Evolutionary conservation across 2,797 vertebrate species (phyloP).

Genomic region (Rhabdomys pumilio): DNA sequence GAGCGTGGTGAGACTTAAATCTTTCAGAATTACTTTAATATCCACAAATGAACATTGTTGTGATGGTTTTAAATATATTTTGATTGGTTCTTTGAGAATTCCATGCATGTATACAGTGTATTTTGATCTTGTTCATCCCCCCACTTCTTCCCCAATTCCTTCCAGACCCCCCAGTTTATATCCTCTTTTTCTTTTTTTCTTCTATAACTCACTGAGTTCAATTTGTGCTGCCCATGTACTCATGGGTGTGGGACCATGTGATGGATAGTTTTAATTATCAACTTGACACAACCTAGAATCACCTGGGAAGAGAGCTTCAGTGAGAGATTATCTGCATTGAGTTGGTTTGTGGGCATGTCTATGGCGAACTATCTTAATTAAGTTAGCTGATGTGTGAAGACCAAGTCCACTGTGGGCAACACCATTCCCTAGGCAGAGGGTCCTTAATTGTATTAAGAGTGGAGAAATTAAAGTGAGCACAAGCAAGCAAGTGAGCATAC

Average conservation of each 20-base stretch:
- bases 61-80: background rate
- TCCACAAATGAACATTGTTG: constrained; percentile 33
- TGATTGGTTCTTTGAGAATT: background rate
- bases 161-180: background rate
- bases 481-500: background rate
- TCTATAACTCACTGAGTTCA: background rate
- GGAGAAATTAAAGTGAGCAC: background rate
- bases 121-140: background rate
- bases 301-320: background rate
- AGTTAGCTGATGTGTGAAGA: constrained; percentile 1
- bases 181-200: background rate
- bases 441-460: background rate
- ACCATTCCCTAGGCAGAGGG: background rate
- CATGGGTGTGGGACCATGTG: background rate
- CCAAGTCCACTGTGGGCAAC: constrained; percentile 10
- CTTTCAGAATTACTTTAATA: constrained; percentile 46
- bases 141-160: background rate
- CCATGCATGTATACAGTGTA: background rate
- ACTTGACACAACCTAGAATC: constrained; percentile 7
- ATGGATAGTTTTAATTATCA: constrained; percentile 39
- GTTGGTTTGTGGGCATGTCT: background rate
- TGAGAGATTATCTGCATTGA: background rate
- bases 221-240: background rate
- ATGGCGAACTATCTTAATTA: background rate
- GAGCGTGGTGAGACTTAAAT: background rate